phyloP scores from a whole-genome alignment of 37 sponge, comb jelly and placozoan genomes.

The Bolinopsis microptera region DNA sequence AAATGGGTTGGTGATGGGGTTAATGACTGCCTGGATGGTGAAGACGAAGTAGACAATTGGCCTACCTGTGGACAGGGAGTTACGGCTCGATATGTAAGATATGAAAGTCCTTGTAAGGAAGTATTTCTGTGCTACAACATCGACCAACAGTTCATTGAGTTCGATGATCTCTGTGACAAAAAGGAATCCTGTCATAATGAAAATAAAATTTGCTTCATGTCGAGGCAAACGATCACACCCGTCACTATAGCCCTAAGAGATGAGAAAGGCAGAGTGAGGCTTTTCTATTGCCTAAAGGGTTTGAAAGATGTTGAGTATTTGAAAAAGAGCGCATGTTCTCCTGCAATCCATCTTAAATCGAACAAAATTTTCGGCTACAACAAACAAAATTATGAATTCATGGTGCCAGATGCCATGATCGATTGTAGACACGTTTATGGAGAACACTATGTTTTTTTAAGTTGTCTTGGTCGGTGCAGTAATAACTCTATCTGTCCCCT shows the following conservation, averaged over 20 bases:
- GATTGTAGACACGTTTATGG: conserved; percentile 2
- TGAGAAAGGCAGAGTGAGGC: background rate
- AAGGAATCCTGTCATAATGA: background rate
- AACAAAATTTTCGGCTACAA: background rate
- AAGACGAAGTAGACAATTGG: background rate
- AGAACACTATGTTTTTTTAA: background rate
- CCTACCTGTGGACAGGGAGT: background rate
- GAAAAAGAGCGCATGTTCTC: background rate
- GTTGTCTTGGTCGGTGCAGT: background rate
- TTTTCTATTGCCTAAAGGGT: background rate
- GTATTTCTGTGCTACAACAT: background rate
- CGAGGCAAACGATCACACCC: background rate
- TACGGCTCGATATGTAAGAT: background rate
- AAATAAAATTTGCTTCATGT: background rate
- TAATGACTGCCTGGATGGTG: background rate
- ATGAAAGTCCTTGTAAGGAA: background rate
- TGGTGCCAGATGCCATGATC: background rate
- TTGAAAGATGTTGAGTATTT: background rate
- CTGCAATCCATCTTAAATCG: background rate
- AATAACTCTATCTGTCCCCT: background rate
- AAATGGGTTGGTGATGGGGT: background rate
- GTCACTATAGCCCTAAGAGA: background rate
- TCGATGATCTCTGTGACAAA: background rate
- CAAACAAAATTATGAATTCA: background rate
- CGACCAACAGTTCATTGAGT: background rate